Base-by-base conservation (phyloP, 2,113 vertebrate genomes). In the Cercopithecus mona region DNA sequence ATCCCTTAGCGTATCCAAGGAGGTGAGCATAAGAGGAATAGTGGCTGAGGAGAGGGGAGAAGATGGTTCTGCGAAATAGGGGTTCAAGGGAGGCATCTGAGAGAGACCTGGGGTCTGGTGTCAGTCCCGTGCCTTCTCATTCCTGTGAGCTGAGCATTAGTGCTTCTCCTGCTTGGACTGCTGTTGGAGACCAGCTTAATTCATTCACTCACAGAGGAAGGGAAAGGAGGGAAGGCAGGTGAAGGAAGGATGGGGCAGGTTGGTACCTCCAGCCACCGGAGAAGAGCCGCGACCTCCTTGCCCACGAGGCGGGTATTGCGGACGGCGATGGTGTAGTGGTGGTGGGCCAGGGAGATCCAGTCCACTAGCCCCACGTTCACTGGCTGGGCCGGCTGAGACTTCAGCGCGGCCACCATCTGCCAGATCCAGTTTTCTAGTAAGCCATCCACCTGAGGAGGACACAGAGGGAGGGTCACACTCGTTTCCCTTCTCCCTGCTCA, bases 211-310 rank as follows among this genome's bases (percentile, higher is more conserved):
- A 72, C 22, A 8, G 61, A 35, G 40, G 76, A 38, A 25, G 30
- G 30, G 52, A 43, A 22, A 55, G 48, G 38, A 45, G 38, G 7
- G n/a, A n/a, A 10, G 14, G 50, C 23, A 52, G 32, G 43, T 40
- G 20, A 14, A 7, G 32, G 45, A 18, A 55, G 48, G 48, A 35
- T 27, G 45, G 94, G 88, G 55, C 0, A 0, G 6, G 8, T 66
- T 97, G 98, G 27, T 97, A 99, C 99, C 99, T 99, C 99, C 90
- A 99, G 98, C 98, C 99, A 99, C 61, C 97, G 97, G 83, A 99
- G 98, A 88, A 99, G 96, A 20, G 98, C 90, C 0, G 99, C 99
- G 1, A 99, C 99, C 92, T 99, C 99, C 92, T 98, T 99, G 43
- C 99, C 99, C 18, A 99, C 98, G 0, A 97, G 85, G 20, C 99